Evolutionary conservation across 2,113 vertebrate genomes (phyloP).

Genomic region (Ancistrus triradiatus): DNA sequence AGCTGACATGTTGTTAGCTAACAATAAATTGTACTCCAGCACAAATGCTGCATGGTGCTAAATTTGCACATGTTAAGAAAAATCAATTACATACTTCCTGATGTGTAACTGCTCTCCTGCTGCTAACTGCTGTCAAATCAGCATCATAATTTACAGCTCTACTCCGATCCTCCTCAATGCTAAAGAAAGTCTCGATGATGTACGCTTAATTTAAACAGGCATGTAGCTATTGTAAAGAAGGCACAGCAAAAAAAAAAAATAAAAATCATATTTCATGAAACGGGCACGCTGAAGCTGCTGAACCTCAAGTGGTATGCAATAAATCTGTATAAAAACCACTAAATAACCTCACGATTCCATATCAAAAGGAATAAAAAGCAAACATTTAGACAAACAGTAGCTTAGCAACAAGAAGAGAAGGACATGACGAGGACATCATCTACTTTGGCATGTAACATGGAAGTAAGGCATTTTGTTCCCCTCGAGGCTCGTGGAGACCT

Average conservation of each 20-base stretch:
- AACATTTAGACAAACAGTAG: constrained; percentile 45
- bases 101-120: constrained; percentile 13
- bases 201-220: constrained; percentile 13
- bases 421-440: constrained; percentile 58
- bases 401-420: constrained; percentile 51
- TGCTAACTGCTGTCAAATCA: constrained; percentile 3
- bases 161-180: constrained; percentile 5
- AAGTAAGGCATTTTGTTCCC: constrained; percentile 75
- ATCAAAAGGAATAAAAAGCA: constrained; percentile 50
- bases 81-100: constrained; percentile 10
- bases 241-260: constrained; percentile 43
- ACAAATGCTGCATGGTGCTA: constrained; percentile 2
- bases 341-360: constrained; percentile 15
- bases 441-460: constrained; percentile 73
- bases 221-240: constrained; percentile 35
- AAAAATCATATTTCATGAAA: constrained; percentile 32
- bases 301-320: constrained; percentile 22
- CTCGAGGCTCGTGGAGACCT: constrained; percentile 45
- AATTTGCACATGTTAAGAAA: constrained; percentile 4
- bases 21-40: constrained; percentile 7
- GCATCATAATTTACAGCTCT: constrained; percentile 1
- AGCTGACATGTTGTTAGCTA: neutral
- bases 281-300: neutral
- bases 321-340: constrained; percentile 33
- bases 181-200: constrained; percentile 3